Evolutionary conservation across 2,113 vertebrate species (phyloP).

Genomic region (Bubo blakistoni): DNA sequence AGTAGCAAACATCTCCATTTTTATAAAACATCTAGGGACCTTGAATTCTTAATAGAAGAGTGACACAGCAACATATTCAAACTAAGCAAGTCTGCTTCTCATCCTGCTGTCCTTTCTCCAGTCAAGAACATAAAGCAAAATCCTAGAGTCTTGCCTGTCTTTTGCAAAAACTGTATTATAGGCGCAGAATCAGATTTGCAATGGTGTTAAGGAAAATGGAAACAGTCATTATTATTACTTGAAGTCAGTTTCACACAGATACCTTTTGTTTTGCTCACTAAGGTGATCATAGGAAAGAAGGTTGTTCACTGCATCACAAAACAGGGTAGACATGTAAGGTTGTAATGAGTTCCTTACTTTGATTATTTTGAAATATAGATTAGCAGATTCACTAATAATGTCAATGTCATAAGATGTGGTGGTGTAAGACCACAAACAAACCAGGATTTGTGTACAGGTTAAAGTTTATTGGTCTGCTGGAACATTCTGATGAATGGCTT

Average conservation of each 20-base stretch:
- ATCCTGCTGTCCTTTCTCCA: not conserved
- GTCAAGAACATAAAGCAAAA: not conserved
- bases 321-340: not conserved
- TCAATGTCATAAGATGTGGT: not conserved
- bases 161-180: not conserved
- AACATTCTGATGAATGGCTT: not conserved
- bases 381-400: too few species aligned
- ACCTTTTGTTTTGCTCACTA: not conserved
- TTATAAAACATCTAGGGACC: not conserved
- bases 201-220: not conserved
- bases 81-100: not conserved
- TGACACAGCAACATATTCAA: not conserved
- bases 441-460: not conserved
- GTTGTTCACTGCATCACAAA: not conserved
- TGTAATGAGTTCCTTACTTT: not conserved
- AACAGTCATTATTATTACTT: not conserved
- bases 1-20: not conserved
- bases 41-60: not conserved
- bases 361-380: too few species aligned
- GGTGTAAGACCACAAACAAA: not conserved
- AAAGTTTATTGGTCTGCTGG: not conserved
- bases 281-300: not conserved
- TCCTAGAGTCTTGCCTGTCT: not conserved
- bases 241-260: not conserved
- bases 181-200: not conserved